phyloP scores from a whole-genome alignment of 2,888 invertebrate genomes.

The Scaptomyza tumidula region DNA sequence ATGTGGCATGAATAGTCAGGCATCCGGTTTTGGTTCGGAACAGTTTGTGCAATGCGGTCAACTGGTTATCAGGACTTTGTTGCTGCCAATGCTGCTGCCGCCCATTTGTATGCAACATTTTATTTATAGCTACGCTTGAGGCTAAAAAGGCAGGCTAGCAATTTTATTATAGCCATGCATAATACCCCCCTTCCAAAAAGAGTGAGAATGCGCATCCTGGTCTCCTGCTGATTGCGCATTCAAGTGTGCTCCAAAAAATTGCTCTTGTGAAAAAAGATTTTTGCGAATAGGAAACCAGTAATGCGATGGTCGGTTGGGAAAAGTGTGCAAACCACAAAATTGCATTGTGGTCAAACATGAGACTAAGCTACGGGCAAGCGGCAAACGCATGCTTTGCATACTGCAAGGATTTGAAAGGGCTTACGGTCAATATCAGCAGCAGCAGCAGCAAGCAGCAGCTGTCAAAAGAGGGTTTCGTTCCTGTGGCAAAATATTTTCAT shows the following conservation, averaged over 20 bases:
- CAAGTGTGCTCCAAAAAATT: slow-evolving; percentile 41
- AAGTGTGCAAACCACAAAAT: slow-evolving; percentile 56
- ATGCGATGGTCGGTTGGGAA: background rate
- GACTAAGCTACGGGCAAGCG: slow-evolving; percentile 32
- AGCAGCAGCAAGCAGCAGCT: slow-evolving; percentile 1
- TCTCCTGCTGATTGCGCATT: slow-evolving; percentile 62
- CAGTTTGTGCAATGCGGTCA: slow-evolving; percentile 51
- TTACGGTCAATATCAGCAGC: slow-evolving; percentile 25
- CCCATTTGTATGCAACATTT: slow-evolving; percentile 44
- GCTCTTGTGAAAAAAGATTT: background rate
- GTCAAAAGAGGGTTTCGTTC: background rate
- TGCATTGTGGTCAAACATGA: slow-evolving; percentile 64
- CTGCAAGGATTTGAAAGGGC: slow-evolving; percentile 49
- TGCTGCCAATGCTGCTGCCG: slow-evolving; percentile 10
- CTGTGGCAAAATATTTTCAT: slow-evolving; percentile 64
- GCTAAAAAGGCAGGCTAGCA: slow-evolving; percentile 24
- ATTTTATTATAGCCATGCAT: slow-evolving; percentile 55
- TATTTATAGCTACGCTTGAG: slow-evolving; percentile 49
- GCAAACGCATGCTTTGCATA: slow-evolving; percentile 50
- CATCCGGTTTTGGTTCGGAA: background rate
- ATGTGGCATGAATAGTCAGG: slow-evolving; percentile 4
- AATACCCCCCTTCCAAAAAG: slow-evolving; percentile 30
- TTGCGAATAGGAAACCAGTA: background rate
- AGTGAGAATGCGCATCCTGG: slow-evolving; percentile 9
- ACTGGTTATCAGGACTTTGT: slow-evolving; percentile 44